phyloP scores from a whole-genome alignment of 2,888 invertebrate species.

The Meteorus colon region DNA sequence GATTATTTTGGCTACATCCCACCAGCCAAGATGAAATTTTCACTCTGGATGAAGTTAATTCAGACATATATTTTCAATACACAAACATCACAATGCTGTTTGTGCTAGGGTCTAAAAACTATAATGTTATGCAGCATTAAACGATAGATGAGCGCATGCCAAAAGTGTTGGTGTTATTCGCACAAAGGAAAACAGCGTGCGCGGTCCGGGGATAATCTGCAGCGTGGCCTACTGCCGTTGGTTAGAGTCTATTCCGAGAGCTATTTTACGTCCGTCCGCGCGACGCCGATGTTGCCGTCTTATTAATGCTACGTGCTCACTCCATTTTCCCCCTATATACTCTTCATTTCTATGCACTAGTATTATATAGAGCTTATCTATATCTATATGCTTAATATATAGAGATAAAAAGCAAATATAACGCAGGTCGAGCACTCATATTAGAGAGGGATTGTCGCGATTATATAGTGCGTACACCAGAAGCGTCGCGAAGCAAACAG shows the following conservation, averaged over 20 bases:
- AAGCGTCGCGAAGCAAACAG: constrained; percentile 1
- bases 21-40: no score
- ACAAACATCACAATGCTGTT: not conserved
- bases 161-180: constrained; percentile 29
- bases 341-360: not conserved
- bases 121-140: not conserved
- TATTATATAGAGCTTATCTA: not conserved
- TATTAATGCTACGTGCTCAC: constrained; percentile 60
- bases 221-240: constrained; percentile 56
- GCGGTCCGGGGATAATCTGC: constrained; percentile 43
- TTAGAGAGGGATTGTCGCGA: constrained; percentile 20
- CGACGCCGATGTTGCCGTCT: constrained; percentile 54
- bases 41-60: no score
- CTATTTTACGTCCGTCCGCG: constrained; percentile 53
- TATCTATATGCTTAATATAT: constrained; percentile 14
- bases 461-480: constrained; percentile 1
- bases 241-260: constrained; percentile 57
- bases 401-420: constrained; percentile 20
- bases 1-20: no score
- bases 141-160: constrained; percentile 7
- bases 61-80: no score
- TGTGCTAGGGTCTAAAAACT: not conserved
- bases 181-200: constrained; percentile 46
- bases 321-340: constrained; percentile 41
- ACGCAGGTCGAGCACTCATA: constrained; percentile 1